These are phyloP conservation scores for Alligator mississippiensis DNA, from an alignment of 2,113 vertebrate genomes.

Conservation along the genomic window DNA sequence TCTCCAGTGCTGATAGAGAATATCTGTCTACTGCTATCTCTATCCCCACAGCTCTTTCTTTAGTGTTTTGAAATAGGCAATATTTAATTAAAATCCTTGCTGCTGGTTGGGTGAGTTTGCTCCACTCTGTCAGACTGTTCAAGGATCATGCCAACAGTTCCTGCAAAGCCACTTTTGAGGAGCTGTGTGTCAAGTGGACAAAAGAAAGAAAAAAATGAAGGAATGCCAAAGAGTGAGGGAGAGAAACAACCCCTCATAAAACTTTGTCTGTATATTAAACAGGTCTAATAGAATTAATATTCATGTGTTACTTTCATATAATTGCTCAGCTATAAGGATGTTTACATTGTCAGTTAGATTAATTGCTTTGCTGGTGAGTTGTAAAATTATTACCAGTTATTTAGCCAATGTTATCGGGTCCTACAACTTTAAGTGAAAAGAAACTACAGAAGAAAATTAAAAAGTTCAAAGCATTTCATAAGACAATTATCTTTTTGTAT, in stretches of 20 bases:
- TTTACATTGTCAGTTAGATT: neutral
- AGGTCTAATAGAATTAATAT: conserved; percentile 70
- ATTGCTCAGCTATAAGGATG: neutral
- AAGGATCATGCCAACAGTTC: conserved; percentile 30
- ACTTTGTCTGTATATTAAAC: conserved; percentile 26
- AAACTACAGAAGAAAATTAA: neutral
- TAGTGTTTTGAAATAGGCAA: conserved; percentile 52
- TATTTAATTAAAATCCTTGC: conserved; percentile 50
- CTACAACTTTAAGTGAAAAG: neutral
- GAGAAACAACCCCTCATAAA: conserved; percentile 28
- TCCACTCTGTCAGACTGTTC: conserved; percentile 9
- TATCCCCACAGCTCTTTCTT: conserved; percentile 50
- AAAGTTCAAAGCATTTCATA: neutral
- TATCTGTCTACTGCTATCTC: conserved; percentile 8
- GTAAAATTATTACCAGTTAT: neutral
- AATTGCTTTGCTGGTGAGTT: conserved; percentile 6
- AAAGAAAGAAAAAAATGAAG: conserved; percentile 75
- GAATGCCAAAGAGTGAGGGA: conserved; percentile 61
- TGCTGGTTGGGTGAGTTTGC: conserved; percentile 8
- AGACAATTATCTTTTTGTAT: neutral
- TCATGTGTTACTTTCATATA: conserved; percentile 46
- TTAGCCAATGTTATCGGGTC: neutral
- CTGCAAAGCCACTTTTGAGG: conserved; percentile 65
- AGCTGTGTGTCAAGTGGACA: conserved; percentile 68
- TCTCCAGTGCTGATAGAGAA: conserved; percentile 12